Conservation (phyloP, 2,888 invertebrate genomes). For the Lasius fuliginosus region DNA sequence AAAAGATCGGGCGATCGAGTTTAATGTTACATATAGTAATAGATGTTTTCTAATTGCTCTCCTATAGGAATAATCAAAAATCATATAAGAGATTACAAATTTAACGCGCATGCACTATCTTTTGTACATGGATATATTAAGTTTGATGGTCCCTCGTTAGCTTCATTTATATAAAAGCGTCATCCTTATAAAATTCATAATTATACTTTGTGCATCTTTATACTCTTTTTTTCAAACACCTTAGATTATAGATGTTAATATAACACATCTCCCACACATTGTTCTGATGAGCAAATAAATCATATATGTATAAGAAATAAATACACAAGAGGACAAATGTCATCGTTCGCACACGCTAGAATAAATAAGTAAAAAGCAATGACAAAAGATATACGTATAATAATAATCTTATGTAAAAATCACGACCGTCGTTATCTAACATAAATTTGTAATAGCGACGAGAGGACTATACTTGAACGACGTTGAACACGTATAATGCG, state of each 20-base stretch:
- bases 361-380: conserved; percentile 17
- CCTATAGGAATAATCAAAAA: conserved; percentile 19
- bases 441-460: conserved; percentile 5
- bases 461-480: not conserved
- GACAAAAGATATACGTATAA: not conserved
- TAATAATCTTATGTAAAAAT: not conserved
- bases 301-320: not conserved
- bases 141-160: conserved; percentile 46
- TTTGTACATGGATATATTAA: conserved; percentile 29
- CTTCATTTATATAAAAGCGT: conserved; percentile 11
- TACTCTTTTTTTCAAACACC: conserved; percentile 49
- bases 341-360: not conserved
- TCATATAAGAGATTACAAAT: conserved; percentile 6
- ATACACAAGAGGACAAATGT: not conserved
- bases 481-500: conserved; percentile 7
- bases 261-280: not conserved
- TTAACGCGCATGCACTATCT: conserved; percentile 1
- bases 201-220: not conserved
- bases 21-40: not conserved
- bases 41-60: not conserved
- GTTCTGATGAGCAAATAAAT: conserved; percentile 18
- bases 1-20: not conserved
- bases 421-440: not conserved
- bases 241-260: conserved; percentile 28
- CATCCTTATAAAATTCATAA: conserved; percentile 6